A percentile compares a stretch with the other conserved stretches of the same genome.
phyloP scores from a whole-genome alignment of 2,113 vertebrate genomes.

The Protomyctophum bolini region DNA sequence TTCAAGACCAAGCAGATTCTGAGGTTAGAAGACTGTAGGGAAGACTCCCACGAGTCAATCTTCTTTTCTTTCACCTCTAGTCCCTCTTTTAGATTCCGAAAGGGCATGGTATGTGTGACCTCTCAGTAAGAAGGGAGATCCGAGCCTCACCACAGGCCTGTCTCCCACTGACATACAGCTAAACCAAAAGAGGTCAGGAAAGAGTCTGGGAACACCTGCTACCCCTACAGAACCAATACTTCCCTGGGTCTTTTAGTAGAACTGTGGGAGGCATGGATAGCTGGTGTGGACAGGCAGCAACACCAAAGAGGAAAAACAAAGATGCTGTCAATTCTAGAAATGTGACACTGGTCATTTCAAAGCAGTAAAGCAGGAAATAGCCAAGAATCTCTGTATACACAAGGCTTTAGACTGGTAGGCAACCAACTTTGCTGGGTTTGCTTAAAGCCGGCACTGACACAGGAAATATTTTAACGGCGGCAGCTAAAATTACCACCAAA shows the following conservation, averaged over 20 bases:
- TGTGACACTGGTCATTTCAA: constrained; percentile 20
- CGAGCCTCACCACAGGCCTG: constrained; percentile 82
- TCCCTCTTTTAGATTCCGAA: constrained; percentile 70
- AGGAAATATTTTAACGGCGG: constrained; percentile 6
- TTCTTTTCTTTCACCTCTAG: constrained; percentile 75
- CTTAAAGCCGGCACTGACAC: constrained; percentile 23
- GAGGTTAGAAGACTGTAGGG: constrained; percentile 50
- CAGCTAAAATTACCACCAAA: constrained; percentile 52
- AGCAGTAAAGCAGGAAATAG: constrained; percentile 36
- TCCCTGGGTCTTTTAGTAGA: constrained; percentile 46
- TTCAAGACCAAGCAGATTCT: constrained; percentile 47
- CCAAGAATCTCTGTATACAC: constrained; percentile 25
- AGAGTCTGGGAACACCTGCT: constrained; percentile 87
- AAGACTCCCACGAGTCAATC: constrained; percentile 52
- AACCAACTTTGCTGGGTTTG: constrained; percentile 28
- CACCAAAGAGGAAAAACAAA: constrained; percentile 53
- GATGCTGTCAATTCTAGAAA: constrained; percentile 53
- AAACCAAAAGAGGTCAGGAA: constrained; percentile 82
- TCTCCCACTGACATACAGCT: constrained; percentile 82
- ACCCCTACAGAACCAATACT: constrained; percentile 72
- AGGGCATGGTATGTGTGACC: constrained; percentile 83
- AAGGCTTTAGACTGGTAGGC: constrained; percentile 3
- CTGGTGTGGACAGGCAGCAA: constrained; percentile 36
- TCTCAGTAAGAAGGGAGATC: constrained; percentile 83
- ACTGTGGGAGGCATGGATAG: constrained; percentile 37